Conservation (phyloP, 2,888 invertebrate genomes). For the Strigamia crassipes region DNA sequence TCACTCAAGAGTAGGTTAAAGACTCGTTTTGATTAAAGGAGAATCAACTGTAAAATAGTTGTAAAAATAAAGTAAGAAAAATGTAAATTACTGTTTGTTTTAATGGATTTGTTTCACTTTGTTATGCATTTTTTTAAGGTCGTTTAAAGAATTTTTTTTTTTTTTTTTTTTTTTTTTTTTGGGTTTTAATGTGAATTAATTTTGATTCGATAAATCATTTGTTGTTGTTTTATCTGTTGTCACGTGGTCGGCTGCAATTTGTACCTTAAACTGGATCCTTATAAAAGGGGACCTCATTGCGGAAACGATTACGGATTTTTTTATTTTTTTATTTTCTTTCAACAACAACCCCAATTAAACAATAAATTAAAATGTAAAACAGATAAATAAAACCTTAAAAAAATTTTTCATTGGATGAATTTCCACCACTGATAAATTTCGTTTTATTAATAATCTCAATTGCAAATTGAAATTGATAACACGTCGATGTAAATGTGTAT, state of each 20-base stretch:
- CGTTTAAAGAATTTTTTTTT: not conserved
- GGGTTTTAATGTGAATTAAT: not conserved
- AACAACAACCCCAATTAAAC: not conserved
- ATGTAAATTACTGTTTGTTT: not conserved
- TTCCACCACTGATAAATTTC: not conserved
- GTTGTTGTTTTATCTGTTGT: not conserved
- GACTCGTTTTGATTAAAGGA: conserved; percentile 12
- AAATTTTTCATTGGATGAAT: no score
- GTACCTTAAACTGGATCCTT: not conserved
- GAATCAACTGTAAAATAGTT: conserved; percentile 6
- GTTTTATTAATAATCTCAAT: not conserved
- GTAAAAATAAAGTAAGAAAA: not conserved
- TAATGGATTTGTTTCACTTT: not conserved
- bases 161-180: not conserved
- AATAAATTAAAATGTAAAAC: not conserved
- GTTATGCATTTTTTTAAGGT: not conserved
- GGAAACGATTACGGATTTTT: not conserved
- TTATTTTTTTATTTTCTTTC: not conserved
- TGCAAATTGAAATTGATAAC: not conserved
- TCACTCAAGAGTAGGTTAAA: conserved; percentile 17
- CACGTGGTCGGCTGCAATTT: not conserved
- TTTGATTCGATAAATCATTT: not conserved
- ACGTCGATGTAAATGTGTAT: not conserved
- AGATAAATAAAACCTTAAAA: no score
- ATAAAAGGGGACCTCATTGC: not conserved